Evolutionary conservation across 2,113 vertebrate genomes (phyloP).

Genomic region (Albula glossodonta): DNA sequence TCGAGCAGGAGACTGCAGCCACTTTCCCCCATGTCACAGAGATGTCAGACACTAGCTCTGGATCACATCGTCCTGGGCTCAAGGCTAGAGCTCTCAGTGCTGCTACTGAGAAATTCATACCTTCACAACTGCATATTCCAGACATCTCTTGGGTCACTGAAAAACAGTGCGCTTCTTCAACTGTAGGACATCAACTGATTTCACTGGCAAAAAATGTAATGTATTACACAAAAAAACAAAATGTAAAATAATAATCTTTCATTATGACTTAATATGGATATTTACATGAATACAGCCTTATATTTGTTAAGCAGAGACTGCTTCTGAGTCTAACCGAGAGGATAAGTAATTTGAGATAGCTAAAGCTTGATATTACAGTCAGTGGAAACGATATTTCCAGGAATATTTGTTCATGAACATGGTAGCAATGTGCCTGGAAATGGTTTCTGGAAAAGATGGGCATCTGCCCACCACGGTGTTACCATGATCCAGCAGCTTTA

Average conservation of each 20-base stretch:
- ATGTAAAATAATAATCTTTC: background rate
- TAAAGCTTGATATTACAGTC: background rate
- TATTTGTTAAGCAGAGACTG: background rate
- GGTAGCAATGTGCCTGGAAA: no score
- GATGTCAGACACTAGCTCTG: constrained; percentile 1
- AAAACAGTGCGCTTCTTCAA: background rate
- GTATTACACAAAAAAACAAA: background rate
- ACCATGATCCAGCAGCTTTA: background rate
- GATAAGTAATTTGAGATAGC: background rate
- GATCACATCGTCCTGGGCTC: background rate
- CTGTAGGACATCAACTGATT: background rate
- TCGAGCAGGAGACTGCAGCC: background rate
- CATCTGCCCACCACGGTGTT: background rate
- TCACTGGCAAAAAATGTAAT: background rate
- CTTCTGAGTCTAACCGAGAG: no score
- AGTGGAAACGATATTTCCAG: background rate
- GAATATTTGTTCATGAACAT: background rate
- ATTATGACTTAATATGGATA: background rate
- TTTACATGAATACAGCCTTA: background rate
- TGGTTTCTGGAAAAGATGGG: background rate
- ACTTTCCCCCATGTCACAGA: background rate
- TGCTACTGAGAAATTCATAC: background rate
- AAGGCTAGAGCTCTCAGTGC: background rate
- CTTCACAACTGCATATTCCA: background rate
- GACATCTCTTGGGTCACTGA: background rate